Percentiles rank a stretch among this genome's conserved stretches.
These are phyloP conservation scores for Nymphalis polychloros DNA, from an alignment of 2,888 invertebrate genomes.

Conservation along the genomic window DNA sequence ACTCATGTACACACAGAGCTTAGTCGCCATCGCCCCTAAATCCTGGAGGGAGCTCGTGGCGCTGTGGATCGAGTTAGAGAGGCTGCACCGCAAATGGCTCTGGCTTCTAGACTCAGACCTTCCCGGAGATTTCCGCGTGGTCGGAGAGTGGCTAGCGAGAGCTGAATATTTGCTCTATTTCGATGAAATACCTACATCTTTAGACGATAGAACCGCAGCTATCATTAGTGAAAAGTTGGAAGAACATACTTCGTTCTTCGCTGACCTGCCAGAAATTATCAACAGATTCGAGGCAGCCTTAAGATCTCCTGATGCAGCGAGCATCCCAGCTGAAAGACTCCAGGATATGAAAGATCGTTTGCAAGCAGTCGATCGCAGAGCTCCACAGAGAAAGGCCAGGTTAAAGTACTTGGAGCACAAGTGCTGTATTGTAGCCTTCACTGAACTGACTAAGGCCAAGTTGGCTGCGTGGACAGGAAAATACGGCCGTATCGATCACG, in stretches of 20 bases:
- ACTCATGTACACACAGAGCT: conserved; percentile 89
- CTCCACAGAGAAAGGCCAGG: conserved; percentile 90
- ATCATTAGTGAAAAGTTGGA: conserved; percentile 93
- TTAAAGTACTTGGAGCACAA: conserved; percentile 96
- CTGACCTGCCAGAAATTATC: conserved; percentile 88
- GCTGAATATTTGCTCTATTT: conserved; percentile 91
- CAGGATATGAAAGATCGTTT: conserved; percentile 90
- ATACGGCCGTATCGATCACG: conserved; percentile 91
- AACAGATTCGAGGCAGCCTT: conserved; percentile 90
- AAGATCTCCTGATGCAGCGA: conserved; percentile 84
- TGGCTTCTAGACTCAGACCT: conserved; percentile 93
- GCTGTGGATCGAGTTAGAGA: conserved; percentile 91
- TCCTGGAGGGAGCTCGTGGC: conserved; percentile 92
- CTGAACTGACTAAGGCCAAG: conserved; percentile 94
- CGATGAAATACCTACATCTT: conserved; percentile 90
- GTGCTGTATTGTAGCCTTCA: conserved; percentile 95
- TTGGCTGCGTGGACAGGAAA: conserved; percentile 94
- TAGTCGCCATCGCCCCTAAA: conserved; percentile 90
- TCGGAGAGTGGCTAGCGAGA: conserved; percentile 94
- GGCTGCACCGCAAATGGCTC: conserved; percentile 91
- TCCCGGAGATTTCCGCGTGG: conserved; percentile 91
- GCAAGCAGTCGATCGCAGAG: conserved; percentile 87
- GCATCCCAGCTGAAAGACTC: conserved; percentile 90
- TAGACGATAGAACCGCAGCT: conserved; percentile 94
- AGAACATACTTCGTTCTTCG: conserved; percentile 94